phyloP scores from a whole-genome alignment of 2,113 vertebrate genomes.

The Azemiops feae region DNA sequence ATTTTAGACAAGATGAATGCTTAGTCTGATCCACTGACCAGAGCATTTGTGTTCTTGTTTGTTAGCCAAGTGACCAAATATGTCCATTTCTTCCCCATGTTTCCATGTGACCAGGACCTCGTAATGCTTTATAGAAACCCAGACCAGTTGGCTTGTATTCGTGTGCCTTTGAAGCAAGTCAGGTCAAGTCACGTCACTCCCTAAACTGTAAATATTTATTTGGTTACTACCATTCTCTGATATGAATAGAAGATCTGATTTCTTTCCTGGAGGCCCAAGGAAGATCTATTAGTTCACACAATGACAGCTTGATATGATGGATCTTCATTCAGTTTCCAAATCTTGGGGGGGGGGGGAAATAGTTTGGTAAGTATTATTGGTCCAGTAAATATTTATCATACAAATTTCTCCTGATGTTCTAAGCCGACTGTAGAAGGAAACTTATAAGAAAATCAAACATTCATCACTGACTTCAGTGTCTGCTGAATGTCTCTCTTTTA shows the following conservation, averaged over 20 bases:
- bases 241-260: neutral
- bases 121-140: neutral
- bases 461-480: neutral
- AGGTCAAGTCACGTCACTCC: neutral
- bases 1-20: neutral
- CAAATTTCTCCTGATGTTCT: neutral
- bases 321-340: neutral
- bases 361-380: neutral
- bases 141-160: neutral
- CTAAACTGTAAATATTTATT: neutral
- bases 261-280: neutral
- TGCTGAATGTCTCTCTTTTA: neutral
- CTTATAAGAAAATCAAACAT: neutral
- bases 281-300: neutral
- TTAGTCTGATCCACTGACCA: neutral
- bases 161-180: neutral
- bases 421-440: neutral
- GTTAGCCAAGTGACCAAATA: neutral
- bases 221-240: neutral
- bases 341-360: neutral
- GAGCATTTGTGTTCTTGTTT: neutral
- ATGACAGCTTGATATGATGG: neutral
- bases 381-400: neutral
- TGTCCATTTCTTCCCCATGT: neutral
- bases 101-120: neutral